Evolutionary conservation across 2,888 invertebrate genomes (phyloP), one percentile per base, ranked within the genome.

Genomic region (Belgica antarctica): DNA sequence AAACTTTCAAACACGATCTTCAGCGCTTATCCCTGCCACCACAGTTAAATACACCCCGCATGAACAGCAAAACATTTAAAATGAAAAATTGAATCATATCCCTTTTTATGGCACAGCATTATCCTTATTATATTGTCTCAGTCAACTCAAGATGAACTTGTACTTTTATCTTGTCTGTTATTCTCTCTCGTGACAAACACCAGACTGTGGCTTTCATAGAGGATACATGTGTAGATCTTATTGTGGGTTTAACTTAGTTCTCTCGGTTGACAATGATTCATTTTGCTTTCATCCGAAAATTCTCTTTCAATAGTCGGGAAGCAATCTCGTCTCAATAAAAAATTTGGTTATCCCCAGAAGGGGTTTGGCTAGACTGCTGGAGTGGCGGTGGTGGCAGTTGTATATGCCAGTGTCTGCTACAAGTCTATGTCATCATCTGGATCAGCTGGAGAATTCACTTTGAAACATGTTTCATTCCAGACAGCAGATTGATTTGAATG

Each of bases 21-120:
- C n/a, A n/a, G n/a, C n/a, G n/a, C n/a, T n/a, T n/a, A n/a, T n/a
- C n/a, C n/a, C n/a, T n/a, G n/a, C n/a, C n/a, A n/a, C n/a, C n/a
- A n/a, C n/a, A n/a, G n/a, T n/a, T n/a, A n/a, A n/a, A n/a, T n/a
- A n/a, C n/a, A n/a, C n/a, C n/a, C n/a, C n/a, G n/a, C n/a, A n/a
- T 17, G 17, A 62, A 62, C 19, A 17, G 62, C n/a, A 17, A 24
- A 27, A 46, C 65, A 28, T 66, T 66, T 52, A 68, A 47, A 68
- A 57, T 68, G 68, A 68, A 68, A 68, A 68, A 68, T 57, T 57
- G 68, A 57, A 68, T 34, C 34, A 27, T 68, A 57, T 57, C 57
- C 36, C 52, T 28, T 65, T 28, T 65, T 65, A 46, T 46, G 22
- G 63, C 47, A 66, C 31, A 25, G 22, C 52, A 57, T 68, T 27